Conservation (phyloP, 1,140 invertebrate species). For the Musca domestica region DNA sequence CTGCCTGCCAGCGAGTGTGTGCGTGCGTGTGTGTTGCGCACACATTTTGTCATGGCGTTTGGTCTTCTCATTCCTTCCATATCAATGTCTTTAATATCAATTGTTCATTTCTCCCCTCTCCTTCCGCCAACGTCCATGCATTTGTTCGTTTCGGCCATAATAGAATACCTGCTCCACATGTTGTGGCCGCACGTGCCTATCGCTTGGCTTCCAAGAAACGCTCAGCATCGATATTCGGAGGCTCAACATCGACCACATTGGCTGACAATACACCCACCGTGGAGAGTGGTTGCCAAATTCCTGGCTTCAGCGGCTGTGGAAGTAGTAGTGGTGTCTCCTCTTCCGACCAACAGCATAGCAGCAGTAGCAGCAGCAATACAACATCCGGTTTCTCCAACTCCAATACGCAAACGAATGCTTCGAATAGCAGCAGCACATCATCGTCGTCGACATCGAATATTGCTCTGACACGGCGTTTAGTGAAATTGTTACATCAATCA, state of each 20-base stretch:
- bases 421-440: not conserved
- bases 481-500: conserved; percentile 67
- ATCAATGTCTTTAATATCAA: not conserved
- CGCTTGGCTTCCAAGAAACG: conserved; percentile 53
- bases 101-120: too few relatives aligned
- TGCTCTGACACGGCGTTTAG: conserved; percentile 65
- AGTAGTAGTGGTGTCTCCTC: not conserved
- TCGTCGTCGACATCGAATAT: conserved; percentile 33
- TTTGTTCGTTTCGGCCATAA: conserved; percentile 24
- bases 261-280: conserved; percentile 2
- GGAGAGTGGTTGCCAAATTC: conserved; percentile 12
- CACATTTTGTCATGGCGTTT: not conserved
- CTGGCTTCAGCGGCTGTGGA: conserved; percentile 7
- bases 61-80: not conserved
- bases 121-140: not conserved
- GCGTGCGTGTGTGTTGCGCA: not conserved
- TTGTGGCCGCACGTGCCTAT: conserved; percentile 58
- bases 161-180: conserved; percentile 63
- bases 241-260: conserved; percentile 3
- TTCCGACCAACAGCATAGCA: not conserved
- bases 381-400: conserved; percentile 7
- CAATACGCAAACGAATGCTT: conserved; percentile 20
- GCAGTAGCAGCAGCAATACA: not conserved
- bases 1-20: too few relatives aligned
- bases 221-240: conserved; percentile 28